These are phyloP conservation scores for Rhinoderma darwinii DNA, from an alignment of 2,113 vertebrate species.

Conservation along the genomic window DNA sequence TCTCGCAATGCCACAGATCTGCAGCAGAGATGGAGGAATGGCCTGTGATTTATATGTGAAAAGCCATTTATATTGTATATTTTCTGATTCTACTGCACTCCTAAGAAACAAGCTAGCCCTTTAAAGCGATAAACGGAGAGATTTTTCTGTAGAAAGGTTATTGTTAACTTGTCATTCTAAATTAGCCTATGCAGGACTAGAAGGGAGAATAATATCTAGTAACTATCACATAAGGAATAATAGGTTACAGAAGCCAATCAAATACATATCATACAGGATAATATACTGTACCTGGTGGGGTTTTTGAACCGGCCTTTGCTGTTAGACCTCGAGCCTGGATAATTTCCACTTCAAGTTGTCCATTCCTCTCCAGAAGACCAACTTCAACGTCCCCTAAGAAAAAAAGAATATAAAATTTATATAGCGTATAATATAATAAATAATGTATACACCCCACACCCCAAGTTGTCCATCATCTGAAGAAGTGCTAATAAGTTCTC, in stretches of 20 bases:
- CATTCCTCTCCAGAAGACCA: conserved; percentile 91
- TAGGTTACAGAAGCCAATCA: background rate
- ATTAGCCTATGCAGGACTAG: too few species aligned
- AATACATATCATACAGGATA: background rate
- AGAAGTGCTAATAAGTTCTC: background rate
- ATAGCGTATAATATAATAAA: background rate
- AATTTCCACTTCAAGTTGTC: conserved; percentile 95
- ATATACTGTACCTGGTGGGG: conserved; percentile 90
- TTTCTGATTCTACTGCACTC: background rate
- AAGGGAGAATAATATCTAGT: background rate
- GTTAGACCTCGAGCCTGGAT: conserved; percentile 95
- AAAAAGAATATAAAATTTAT: conserved; percentile 12
- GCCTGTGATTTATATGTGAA: too few species aligned
- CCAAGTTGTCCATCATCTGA: background rate
- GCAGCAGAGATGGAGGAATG: too few species aligned
- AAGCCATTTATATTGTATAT: background rate
- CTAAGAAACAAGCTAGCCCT: background rate
- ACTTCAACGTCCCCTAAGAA: conserved; percentile 92
- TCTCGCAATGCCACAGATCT: too few species aligned
- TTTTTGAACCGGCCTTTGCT: conserved; percentile 93
- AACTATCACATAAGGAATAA: background rate
- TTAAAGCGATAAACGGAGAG: background rate
- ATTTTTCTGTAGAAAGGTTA: background rate
- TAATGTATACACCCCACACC: background rate
- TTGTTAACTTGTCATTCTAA: too few species aligned